phyloP scores from a whole-genome alignment of 2,797 vertebrate genomes.

The Eupleurogrammus muticus region DNA sequence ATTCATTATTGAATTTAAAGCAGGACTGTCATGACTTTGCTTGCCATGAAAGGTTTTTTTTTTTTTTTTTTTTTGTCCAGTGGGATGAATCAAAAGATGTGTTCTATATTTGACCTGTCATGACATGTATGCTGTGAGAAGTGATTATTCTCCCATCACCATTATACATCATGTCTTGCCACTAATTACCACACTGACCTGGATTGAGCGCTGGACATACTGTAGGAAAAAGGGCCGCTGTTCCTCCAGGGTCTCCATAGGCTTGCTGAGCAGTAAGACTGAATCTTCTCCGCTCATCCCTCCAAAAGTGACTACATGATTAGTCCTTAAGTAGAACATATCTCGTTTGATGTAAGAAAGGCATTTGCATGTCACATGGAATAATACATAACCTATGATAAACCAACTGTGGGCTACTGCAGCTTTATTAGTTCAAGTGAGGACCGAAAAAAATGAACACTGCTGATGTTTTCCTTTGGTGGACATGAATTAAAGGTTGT shows the following conservation, averaged over 20 bases:
- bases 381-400: slow-evolving; percentile 66
- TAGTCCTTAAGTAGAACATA: slow-evolving; percentile 43
- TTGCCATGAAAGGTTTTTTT: slow-evolving; percentile 1
- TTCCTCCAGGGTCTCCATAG: slow-evolving; percentile 42
- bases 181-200: slow-evolving; percentile 68
- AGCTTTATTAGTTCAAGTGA: slow-evolving; percentile 20
- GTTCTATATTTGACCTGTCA: slow-evolving; percentile 30
- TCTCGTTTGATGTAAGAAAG: slow-evolving; percentile 58
- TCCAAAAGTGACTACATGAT: slow-evolving; percentile 40
- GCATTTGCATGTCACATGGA: slow-evolving; percentile 65
- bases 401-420: slow-evolving; percentile 21
- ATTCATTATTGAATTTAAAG: neutral
- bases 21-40: neutral
- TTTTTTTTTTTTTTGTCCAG: neutral
- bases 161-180: slow-evolving; percentile 49
- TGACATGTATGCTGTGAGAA: slow-evolving; percentile 16
- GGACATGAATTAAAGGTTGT: no score
- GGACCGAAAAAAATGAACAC: neutral
- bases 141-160: slow-evolving; percentile 39
- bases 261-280: slow-evolving; percentile 46
- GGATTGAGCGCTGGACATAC: slow-evolving; percentile 43
- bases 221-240: slow-evolving; percentile 28
- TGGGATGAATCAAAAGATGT: slow-evolving; percentile 46
- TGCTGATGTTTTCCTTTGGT: neutral
- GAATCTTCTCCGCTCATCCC: slow-evolving; percentile 25